Percentiles rank a stretch among this genome's conserved stretches.
Evolutionary conservation across 2,797 vertebrate genomes (phyloP).

Genomic region (Mycteria americana): DNA sequence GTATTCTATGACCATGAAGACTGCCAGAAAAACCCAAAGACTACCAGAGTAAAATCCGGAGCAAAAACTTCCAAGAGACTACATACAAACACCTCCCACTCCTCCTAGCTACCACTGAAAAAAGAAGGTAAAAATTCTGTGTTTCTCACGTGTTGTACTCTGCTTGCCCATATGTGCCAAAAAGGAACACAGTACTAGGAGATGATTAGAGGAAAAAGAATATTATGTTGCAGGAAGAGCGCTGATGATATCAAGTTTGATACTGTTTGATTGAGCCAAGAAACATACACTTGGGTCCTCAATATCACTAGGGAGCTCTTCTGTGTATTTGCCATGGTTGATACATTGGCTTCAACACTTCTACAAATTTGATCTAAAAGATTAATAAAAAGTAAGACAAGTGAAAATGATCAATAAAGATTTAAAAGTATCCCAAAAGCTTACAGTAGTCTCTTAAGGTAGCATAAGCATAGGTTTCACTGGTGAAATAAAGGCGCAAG

Average conservation of each 20-base stretch:
- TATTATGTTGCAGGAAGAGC: background rate
- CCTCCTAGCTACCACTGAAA: background rate
- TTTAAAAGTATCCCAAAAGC: conserved; percentile 25
- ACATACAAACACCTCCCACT: background rate
- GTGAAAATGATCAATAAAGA: conserved; percentile 7
- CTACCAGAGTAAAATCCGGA: background rate
- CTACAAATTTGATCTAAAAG: background rate
- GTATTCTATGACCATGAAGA: background rate
- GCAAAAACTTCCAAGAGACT: background rate
- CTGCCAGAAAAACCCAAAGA: background rate
- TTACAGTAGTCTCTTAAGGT: background rate
- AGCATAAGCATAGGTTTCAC: background rate
- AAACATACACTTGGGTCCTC: background rate
- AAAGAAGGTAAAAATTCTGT: background rate
- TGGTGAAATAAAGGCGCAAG: background rate
- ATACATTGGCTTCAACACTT: background rate
- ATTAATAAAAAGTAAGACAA: background rate
- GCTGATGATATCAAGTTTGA: background rate
- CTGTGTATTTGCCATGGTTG: background rate
- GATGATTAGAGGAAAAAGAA: background rate
- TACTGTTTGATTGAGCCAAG: background rate
- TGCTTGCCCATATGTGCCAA: background rate
- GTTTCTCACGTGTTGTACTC: background rate
- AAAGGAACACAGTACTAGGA: background rate
- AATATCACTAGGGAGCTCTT: background rate